These are phyloP conservation scores for Diacarnus erythraeanus DNA, from an alignment of 37 sponge, comb jelly and placozoan genomes.

Conservation along the genomic window DNA sequence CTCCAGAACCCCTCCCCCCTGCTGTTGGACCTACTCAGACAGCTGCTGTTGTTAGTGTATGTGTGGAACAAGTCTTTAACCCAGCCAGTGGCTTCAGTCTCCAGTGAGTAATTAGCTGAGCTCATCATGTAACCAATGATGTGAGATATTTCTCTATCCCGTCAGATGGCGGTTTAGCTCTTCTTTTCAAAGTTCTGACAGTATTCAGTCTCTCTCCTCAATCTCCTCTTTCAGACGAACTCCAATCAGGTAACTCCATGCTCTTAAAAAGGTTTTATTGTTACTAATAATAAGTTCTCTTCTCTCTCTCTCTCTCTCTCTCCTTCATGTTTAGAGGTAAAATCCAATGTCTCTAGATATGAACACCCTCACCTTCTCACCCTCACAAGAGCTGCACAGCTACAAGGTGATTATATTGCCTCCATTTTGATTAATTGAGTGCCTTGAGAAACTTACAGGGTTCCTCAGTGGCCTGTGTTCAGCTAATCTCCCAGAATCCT, in stretches of 20 bases:
- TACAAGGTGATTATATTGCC: slow-evolving; percentile 41
- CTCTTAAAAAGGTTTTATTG: not conserved
- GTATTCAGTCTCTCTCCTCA: slow-evolving; percentile 28
- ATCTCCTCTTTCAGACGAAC: slow-evolving; percentile 42
- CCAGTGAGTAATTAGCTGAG: slow-evolving; percentile 11
- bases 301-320: too few species aligned
- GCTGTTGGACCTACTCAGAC: slow-evolving; percentile 28
- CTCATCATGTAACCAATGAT: not conserved
- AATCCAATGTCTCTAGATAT: slow-evolving; percentile 38
- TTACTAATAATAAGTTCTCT: not conserved
- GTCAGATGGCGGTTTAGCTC: slow-evolving; percentile 44
- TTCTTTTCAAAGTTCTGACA: slow-evolving; percentile 62
- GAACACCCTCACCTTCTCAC: slow-evolving; percentile 41
- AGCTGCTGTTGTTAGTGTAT: slow-evolving; percentile 40
- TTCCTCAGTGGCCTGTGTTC: slow-evolving; percentile 52
- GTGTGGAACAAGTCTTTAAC: slow-evolving; percentile 38
- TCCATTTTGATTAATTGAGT: not conserved
- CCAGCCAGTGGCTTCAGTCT: slow-evolving; percentile 32
- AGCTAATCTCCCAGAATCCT: slow-evolving; percentile 45
- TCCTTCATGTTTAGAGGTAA: slow-evolving; percentile 38
- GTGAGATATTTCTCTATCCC: not conserved
- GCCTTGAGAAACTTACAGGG: slow-evolving; percentile 12
- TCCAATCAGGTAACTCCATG: slow-evolving; percentile 26
- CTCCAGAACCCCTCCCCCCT: slow-evolving; percentile 21
- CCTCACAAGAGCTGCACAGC: slow-evolving; percentile 50